Base-by-base conservation (phyloP, 2,797 vertebrate genomes). In the Microctenopoma lineatum region DNA sequence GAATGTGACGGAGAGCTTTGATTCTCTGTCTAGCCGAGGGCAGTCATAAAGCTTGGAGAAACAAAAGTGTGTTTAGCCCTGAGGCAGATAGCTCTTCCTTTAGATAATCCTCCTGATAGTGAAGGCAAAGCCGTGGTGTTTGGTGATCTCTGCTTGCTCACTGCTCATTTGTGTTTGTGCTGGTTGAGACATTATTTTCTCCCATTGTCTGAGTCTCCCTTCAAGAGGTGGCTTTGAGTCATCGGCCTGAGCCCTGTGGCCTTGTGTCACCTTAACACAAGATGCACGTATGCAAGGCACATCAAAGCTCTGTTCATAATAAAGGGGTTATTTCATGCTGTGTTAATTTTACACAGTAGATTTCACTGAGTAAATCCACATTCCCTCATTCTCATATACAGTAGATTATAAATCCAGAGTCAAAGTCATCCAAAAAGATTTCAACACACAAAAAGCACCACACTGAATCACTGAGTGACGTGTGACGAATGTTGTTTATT, bases 151-250 rank as follows among this genome's bases (percentile, higher is more conserved):
- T 34, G 47, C 75, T 70, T 80, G 84, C 73, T 81, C 5, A 0
- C 55, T 26, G 63, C 77, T 85, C 79, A 63, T 77, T 75, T 71
- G 58, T 92, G 89, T 90, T 90, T 90, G 88, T 84, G 83, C 73
- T 87, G 86, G 88, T 83, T 92, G 79, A 92, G 87, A 90, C 87
- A 90, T 91, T 91, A 86, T 82, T 86, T 41, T 51, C 70, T 48
- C 44, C 55, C 57, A 80, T 92, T 90, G 87, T 90, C 70, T 11
- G 4, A 21, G 21, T 42, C 61, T 21, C 72, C 64, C 67, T 87
- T 89, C 73, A 87, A 84, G 82, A 82, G 62, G 76, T 9, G 59
- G 59, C 73, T 83, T 75, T 68, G 75, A 81, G 79, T 27, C 2
- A 12, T 8, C 21, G 57, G 50, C 71, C 47, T 59, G 77, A 80